Evolutionary conservation across 2,888 invertebrate species (phyloP), one percentile per base, ranked within the genome.

Genomic region (Leptarthrus brevirostris): DNA sequence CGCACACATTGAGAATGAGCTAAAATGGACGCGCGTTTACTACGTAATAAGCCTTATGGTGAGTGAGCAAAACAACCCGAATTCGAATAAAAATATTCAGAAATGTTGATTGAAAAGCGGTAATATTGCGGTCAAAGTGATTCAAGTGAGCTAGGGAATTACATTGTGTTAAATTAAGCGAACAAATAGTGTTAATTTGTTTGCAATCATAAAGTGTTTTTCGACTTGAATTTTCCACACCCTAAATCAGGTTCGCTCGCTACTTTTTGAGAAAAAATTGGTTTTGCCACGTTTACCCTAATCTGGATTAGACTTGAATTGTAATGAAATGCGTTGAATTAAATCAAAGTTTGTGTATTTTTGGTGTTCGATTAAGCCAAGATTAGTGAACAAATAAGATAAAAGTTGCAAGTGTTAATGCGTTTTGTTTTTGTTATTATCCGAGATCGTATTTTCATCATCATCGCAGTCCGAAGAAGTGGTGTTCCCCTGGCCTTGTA

Each of bases 1-100:
- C 40, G n/a, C 12, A 40, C 12, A 40, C 12, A 40, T 40, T 12
- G 10, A 40, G 40, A 40, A 40, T 22, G 52, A 69, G 69, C 34
- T 69, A 69, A 69, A 69, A 69, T 69, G 69, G 69, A 69, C 69
- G 69, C 69, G 69, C 69, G 49, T 69, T 30, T 69, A 69, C 69
- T 69, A 69, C 69, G 69, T 69, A 69, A 69, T 69, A 69, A 64
- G 69, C 30, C 69, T 69, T 52, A 52, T 69, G 52, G 26, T 36
- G 69, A 34, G 26, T 36, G 69, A 69, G 69, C 69, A 69, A 69
- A 69, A 69, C 69, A 69, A 69, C 34, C 40, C 40, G 18, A 52
- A 52, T 69, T 52, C 16, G 52, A 22, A 22, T 52, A 52, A 52
- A 24, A 69, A 69, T 49, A 52, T 49, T 12, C 22, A 49, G 30